phyloP scores from a whole-genome alignment of 1,140 invertebrate genomes.

The Psilanteris sp. region DNA sequence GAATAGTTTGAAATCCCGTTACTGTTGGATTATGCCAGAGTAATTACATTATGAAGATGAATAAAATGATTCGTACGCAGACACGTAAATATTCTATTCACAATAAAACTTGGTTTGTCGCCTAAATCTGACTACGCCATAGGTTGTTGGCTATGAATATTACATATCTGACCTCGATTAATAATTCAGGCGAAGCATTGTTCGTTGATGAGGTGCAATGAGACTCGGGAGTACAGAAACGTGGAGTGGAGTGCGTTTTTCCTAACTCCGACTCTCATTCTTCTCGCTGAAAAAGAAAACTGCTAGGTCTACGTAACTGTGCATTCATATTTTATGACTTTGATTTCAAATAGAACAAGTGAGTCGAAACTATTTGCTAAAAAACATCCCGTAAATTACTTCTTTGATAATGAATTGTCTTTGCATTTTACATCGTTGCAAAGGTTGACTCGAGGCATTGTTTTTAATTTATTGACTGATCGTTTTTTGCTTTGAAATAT shows the following conservation, averaged over 20 bases:
- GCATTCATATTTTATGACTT: slow-evolving; percentile 46
- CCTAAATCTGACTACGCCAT: slow-evolving; percentile 29
- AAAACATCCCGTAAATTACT: slow-evolving; percentile 6
- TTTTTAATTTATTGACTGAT: too few species aligned
- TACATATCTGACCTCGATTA: slow-evolving; percentile 66
- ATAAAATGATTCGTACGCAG: slow-evolving; percentile 24
- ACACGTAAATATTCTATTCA: slow-evolving; percentile 36
- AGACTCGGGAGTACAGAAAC: slow-evolving; percentile 50
- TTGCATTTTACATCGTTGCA: not conserved
- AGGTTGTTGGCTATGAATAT: slow-evolving; percentile 61
- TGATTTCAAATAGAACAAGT: slow-evolving; percentile 32
- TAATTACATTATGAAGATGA: slow-evolving; percentile 31
- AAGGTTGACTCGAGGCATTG: too few species aligned
- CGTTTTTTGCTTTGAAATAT: too few species aligned
- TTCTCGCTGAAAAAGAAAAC: slow-evolving; percentile 22
- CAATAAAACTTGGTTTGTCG: slow-evolving; percentile 43
- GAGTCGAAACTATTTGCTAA: slow-evolving; percentile 1
- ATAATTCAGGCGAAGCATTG: slow-evolving; percentile 64
- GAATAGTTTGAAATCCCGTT: not conserved
- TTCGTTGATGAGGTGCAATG: slow-evolving; percentile 67
- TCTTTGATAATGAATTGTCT: slow-evolving; percentile 12
- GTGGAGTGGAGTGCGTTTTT: slow-evolving; percentile 37
- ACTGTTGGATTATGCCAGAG: not conserved
- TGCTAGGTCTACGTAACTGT: slow-evolving; percentile 14
- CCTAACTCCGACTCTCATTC: slow-evolving; percentile 38